Base-by-base conservation (phyloP, 2,113 vertebrate genomes). In the Lepisosteus oculatus region DNA sequence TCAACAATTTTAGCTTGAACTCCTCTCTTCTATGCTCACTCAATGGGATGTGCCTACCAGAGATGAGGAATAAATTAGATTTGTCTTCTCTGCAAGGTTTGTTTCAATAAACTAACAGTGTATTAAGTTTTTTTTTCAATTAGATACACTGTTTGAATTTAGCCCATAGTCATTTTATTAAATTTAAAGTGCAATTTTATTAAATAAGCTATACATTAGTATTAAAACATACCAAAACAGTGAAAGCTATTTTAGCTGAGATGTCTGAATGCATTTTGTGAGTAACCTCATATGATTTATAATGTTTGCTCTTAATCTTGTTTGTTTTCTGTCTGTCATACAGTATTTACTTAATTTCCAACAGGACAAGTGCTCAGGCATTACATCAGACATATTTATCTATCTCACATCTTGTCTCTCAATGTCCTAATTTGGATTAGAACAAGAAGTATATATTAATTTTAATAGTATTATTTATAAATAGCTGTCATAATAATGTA, bases 101-200 rank as follows among this genome's bases (percentile, higher is more conserved):
- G 8, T 17, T 59, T 70, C 54, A 70, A 62, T 70, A 70, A 61
- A 59, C 54, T 13, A 69, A 59, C 17, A n/a, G 43, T n/a, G 13
- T 13, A 45, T 44, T 61, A 43, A 15, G 41, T 72, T 72, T 83
- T 45, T 29, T 43, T 81, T 43, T 77, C 59, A 78, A 59, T 55
- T 80, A 47, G 47, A 79, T 9, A 2, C 45, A 76, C 82, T 78
- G 79, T 69, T 43, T 74, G 15, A 8, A 76, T 72, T 74, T 55
- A 79, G 3, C 70, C 72, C 72, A 74, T 54, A 84, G 43, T 29
- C 8, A 72, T 5, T 73, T 83, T 78, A 84, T 85, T 84, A 72
- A n/a, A 79, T 86, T 72, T 79, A 3, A 73, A 12, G 65, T 4
- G 9, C 77, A 85, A 86, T 85, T 77, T 76, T 72, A 83, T 90